Evolutionary conservation across 2,113 vertebrate genomes (phyloP).

Genomic region (Mesembrinibis cayennensis): DNA sequence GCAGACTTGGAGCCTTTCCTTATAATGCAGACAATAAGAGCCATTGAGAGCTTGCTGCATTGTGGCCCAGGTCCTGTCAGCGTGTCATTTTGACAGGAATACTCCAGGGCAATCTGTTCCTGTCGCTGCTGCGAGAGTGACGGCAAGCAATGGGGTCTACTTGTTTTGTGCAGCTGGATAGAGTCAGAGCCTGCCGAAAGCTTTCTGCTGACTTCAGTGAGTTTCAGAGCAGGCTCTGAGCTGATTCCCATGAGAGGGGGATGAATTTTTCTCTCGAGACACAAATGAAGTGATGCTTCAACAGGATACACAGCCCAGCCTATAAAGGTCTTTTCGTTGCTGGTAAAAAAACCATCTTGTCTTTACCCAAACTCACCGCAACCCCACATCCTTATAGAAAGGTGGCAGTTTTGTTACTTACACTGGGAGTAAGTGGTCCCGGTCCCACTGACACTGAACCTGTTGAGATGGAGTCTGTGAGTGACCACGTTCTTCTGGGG

Average conservation of each 20-base stretch:
- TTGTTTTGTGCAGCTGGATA: neutral
- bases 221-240: neutral
- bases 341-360: neutral
- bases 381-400: neutral
- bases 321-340: neutral
- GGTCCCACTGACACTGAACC: slow-evolving; percentile 94
- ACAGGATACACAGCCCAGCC: neutral
- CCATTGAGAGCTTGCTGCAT: neutral
- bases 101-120: neutral
- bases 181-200: neutral
- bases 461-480: slow-evolving; percentile 94
- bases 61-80: neutral
- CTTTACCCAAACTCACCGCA: neutral
- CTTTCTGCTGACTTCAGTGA: neutral
- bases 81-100: neutral
- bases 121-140: neutral
- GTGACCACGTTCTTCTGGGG: slow-evolving; percentile 98
- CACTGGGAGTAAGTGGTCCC: slow-evolving; percentile 92
- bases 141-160: rapidly evolving
- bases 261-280: neutral
- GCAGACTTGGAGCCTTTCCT: neutral
- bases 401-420: slow-evolving; percentile 67
- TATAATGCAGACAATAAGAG: neutral
- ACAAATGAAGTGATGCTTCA: neutral
- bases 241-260: neutral